These are phyloP conservation scores for Heptranchias perlo DNA, from an alignment of 2,113 vertebrate genomes.

Conservation along the genomic window DNA sequence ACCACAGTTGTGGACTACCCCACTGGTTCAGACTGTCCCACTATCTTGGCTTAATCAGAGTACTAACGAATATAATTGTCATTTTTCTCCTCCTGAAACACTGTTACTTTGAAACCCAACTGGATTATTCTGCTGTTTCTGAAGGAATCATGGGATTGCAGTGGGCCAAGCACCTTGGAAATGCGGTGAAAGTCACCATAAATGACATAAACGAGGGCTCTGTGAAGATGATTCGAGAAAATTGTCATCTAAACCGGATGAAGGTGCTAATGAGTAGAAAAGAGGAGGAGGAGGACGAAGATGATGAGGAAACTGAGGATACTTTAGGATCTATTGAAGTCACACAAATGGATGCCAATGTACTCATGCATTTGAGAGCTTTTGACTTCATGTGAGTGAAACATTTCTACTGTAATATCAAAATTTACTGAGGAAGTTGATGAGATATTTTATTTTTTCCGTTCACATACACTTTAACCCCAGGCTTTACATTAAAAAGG, in stretches of 20 bases:
- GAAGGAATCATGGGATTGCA: conserved; percentile 95
- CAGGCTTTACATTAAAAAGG: not conserved
- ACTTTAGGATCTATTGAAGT: conserved; percentile 73
- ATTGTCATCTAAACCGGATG: conserved; percentile 87
- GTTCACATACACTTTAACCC: not conserved
- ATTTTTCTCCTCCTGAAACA: not conserved
- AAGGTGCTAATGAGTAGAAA: conserved; percentile 59
- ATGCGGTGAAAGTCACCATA: conserved; percentile 81
- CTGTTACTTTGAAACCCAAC: not conserved
- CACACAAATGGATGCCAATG: conserved; percentile 93
- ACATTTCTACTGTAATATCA: not conserved
- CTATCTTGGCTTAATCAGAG: not conserved
- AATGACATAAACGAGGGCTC: conserved; percentile 88
- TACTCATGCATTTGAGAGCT: conserved; percentile 87
- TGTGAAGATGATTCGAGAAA: conserved; percentile 84
- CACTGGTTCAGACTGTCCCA: not conserved
- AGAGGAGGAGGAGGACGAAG: conserved; percentile 51
- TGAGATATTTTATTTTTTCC: not conserved
- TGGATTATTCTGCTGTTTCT: conserved; percentile 40
- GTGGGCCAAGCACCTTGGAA: conserved; percentile 88
- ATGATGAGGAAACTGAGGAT: conserved; percentile 50
- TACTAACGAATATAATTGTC: not conserved
- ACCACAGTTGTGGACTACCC: not conserved
- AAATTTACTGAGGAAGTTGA: not conserved
- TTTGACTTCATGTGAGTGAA: conserved; percentile 94